A percentile compares a stretch with the other conserved stretches of the same genome.
These are phyloP conservation scores for Margarornis squamiger DNA, from an alignment of 2,797 vertebrate genomes.

Conservation along the genomic window DNA sequence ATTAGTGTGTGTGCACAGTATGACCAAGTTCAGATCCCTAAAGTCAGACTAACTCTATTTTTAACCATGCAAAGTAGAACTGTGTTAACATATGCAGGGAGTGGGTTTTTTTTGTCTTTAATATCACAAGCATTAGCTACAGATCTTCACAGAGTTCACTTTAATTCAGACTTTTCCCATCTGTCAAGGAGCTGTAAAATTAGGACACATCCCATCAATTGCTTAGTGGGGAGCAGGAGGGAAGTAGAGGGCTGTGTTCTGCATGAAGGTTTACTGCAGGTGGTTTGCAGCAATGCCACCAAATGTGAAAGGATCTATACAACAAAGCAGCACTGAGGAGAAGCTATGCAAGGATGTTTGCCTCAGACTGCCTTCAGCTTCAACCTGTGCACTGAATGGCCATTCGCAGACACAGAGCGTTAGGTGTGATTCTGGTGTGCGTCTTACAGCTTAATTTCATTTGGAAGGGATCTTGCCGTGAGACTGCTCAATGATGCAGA, in stretches of 20 bases:
- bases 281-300: not conserved
- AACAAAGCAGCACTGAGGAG: not conserved
- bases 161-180: slow-evolving; percentile 6
- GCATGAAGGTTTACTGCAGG: not conserved
- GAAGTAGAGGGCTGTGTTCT: not conserved
- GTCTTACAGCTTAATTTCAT: not conserved
- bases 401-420: rapidly evolving
- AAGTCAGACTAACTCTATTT: slow-evolving; percentile 26
- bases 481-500: not conserved
- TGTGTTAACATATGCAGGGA: not conserved
- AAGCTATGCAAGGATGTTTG: not conserved
- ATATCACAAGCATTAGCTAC: not conserved
- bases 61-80: not conserved
- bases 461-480: not conserved
- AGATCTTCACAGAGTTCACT: slow-evolving; percentile 7
- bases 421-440: no score
- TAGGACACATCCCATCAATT: not conserved
- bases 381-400: not conserved
- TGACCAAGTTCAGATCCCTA: slow-evolving; percentile 3
- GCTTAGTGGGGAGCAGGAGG: not conserved
- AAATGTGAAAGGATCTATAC: not conserved
- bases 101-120: not conserved
- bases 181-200: slow-evolving; percentile 27
- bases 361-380: not conserved
- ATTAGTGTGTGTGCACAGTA: not conserved